phyloP scores from a whole-genome alignment of 2,113 vertebrate genomes.

The Chionomys nivalis region DNA sequence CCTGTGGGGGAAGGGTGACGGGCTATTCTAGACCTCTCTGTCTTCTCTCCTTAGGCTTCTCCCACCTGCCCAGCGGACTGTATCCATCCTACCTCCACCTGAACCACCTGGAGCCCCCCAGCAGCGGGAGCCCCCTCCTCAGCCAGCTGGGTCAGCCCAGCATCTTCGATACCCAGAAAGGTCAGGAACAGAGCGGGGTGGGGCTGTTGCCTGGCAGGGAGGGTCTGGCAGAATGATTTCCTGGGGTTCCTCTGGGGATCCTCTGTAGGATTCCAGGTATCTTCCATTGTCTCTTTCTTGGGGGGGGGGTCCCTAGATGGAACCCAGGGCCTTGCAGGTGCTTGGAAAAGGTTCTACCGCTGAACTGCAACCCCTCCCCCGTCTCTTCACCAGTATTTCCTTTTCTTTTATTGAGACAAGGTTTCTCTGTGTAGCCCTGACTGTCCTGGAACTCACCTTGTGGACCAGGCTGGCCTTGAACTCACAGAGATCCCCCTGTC shows the following conservation, averaged over 20 bases:
- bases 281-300: not conserved
- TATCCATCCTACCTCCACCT: conserved; percentile 96
- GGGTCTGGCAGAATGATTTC: not conserved
- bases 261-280: not conserved
- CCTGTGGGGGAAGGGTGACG: not conserved
- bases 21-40: not conserved
- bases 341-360: not conserved
- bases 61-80: conserved; percentile 92
- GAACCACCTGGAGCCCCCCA: conserved; percentile 93
- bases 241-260: not conserved
- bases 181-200: conserved; percentile 83
- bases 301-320: not conserved
- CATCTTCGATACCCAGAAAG: conserved; percentile 96
- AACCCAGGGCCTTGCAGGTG: too few relatives aligned
- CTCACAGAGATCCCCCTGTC: not conserved
- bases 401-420: not conserved
- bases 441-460: not conserved
- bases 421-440: not conserved
- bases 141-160: conserved; percentile 93
- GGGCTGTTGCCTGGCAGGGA: accelerated
- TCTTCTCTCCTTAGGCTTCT: conserved; percentile 89
- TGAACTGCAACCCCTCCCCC: too few relatives aligned
- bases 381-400: not conserved
- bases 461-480: not conserved
- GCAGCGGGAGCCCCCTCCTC: conserved; percentile 86